phyloP scores from a whole-genome alignment of 2,113 vertebrate genomes.

The Petrocephalus microphthalmus region DNA sequence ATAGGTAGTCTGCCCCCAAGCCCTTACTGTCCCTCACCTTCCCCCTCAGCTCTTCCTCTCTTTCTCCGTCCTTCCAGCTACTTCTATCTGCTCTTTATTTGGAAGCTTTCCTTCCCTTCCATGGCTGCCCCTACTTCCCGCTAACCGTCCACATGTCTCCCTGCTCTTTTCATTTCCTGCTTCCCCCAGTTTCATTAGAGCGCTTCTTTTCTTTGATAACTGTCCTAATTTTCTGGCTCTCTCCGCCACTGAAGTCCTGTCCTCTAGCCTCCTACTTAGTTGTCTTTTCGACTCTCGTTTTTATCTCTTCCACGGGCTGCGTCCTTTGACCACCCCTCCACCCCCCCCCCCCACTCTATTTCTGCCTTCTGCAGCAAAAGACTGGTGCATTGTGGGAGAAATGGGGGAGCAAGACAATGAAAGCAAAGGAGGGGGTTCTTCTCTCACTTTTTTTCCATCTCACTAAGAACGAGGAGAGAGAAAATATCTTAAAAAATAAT shows the following conservation, averaged over 20 bases:
- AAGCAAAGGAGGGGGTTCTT: slow-evolving; percentile 37
- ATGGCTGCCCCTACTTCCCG: not conserved
- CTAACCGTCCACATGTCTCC: not conserved
- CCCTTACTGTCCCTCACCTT: slow-evolving; percentile 35
- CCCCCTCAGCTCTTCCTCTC: not conserved
- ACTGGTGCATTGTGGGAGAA: slow-evolving; percentile 60
- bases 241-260: not conserved
- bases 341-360: slow-evolving; percentile 49
- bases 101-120: not conserved
- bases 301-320: slow-evolving; percentile 10
- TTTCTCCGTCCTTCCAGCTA: slow-evolving; percentile 2
- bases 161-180: not conserved
- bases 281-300: slow-evolving; percentile 31
- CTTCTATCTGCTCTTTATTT: not conserved
- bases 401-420: slow-evolving; percentile 58
- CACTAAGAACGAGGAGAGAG: not conserved
- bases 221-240: not conserved
- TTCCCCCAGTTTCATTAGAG: not conserved
- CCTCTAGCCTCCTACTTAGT: not conserved
- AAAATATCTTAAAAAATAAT: not conserved
- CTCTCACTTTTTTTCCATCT: slow-evolving; percentile 18
- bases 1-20: slow-evolving; percentile 52
- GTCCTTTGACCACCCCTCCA: not conserved
- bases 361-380: slow-evolving; percentile 63
- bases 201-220: not conserved